Percentiles rank a stretch among this genome's conserved stretches.
These are phyloP conservation scores for Aegotheles bennettii DNA, from an alignment of 2,113 vertebrate genomes.

Conservation along the genomic window DNA sequence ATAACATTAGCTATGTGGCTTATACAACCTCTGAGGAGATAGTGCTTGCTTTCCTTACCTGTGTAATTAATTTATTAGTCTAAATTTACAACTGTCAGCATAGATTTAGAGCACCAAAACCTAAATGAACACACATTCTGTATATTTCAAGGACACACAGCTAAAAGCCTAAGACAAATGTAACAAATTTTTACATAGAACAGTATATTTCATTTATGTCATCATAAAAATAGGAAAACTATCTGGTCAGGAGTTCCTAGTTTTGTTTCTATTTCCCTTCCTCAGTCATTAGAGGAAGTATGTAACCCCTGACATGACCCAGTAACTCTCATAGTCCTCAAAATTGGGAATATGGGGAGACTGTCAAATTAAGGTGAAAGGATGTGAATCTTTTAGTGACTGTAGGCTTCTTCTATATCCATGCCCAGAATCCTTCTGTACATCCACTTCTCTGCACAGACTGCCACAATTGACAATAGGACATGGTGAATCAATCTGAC, in stretches of 20 bases:
- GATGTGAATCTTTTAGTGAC: not conserved
- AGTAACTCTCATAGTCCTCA: not conserved
- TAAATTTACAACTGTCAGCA: constrained; percentile 66
- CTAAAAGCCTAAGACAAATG: not conserved
- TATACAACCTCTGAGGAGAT: constrained; percentile 20
- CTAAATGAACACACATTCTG: not conserved
- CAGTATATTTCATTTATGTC: not conserved
- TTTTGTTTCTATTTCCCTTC: not conserved
- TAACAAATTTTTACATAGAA: not conserved
- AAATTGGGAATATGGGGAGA: not conserved
- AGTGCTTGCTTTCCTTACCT: constrained; percentile 49
- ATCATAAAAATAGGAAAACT: constrained; percentile 9
- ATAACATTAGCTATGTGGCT: constrained; percentile 23
- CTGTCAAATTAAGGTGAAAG: not conserved
- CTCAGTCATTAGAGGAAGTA: not conserved
- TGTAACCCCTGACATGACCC: not conserved
- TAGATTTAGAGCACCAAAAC: constrained; percentile 47
- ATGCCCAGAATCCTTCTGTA: not conserved
- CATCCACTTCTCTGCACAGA: not conserved
- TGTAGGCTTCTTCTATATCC: not conserved
- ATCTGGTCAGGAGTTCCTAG: not conserved
- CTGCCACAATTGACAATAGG: not conserved
- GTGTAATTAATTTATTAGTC: constrained; percentile 66
- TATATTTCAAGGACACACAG: constrained; percentile 46
- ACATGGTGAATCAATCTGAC: not conserved